These are phyloP conservation scores for Rhagoletis zephyria DNA, from an alignment of 1,140 invertebrate species.

Conservation along the genomic window DNA sequence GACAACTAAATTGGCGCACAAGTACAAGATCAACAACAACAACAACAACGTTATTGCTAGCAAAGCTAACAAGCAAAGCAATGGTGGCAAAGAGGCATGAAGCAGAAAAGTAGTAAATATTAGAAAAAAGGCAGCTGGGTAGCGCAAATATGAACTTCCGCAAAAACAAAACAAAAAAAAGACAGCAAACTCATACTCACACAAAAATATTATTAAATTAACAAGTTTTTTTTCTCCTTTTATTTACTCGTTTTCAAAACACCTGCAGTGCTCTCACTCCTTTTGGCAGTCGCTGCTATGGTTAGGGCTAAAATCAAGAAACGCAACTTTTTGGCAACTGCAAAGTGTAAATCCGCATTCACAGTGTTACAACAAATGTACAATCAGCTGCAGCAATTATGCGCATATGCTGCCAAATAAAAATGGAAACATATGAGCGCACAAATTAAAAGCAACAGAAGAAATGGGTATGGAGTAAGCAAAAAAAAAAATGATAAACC, in stretches of 20 bases:
- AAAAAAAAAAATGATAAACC: neutral
- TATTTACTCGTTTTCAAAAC: too few relatives aligned
- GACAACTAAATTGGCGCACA: neutral
- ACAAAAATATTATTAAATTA: neutral
- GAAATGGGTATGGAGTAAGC: neutral
- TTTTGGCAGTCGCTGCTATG: neutral
- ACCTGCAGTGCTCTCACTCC: neutral
- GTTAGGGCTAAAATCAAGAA: neutral
- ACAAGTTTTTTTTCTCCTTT: neutral
- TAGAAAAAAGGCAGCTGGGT: neutral
- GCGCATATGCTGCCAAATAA: neutral
- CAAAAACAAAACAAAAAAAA: too few relatives aligned
- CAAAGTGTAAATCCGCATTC: slow-evolving; percentile 38
- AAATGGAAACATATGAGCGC: neutral
- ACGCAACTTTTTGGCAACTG: slow-evolving; percentile 8
- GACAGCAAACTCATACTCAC: neutral
- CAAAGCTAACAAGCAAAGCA: neutral
- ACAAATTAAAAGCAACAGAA: neutral
- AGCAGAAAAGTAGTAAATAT: neutral
- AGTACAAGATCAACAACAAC: neutral
- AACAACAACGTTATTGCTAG: neutral
- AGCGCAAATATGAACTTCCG: neutral
- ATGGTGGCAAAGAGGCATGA: neutral
- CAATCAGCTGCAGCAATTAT: slow-evolving; percentile 30
- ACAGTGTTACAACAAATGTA: slow-evolving; percentile 8